These are phyloP conservation scores for Drosophila trichaetosa DNA, from an alignment of 2,888 invertebrate species.

Conservation along the genomic window DNA sequence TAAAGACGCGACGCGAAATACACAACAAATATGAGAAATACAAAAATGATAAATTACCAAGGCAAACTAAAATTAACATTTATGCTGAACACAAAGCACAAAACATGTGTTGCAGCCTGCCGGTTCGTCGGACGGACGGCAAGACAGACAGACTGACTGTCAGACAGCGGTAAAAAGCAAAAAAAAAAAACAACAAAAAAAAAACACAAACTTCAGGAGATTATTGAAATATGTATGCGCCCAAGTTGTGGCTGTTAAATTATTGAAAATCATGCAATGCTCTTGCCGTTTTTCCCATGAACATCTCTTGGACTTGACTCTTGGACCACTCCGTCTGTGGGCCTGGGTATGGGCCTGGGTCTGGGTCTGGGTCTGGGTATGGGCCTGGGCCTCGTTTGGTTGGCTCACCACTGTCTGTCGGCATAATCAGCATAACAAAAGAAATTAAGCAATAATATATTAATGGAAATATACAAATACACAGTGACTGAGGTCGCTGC, in stretches of 20 bases:
- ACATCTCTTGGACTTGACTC: conserved; percentile 51
- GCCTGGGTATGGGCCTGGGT: conserved; percentile 7
- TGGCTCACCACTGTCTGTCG: conserved; percentile 64
- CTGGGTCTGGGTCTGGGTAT: conserved; percentile 10
- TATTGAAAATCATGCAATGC: conserved; percentile 76
- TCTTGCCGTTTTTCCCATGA: conserved; percentile 76
- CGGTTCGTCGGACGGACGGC: conserved; percentile 16
- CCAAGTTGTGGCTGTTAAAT: conserved; percentile 71
- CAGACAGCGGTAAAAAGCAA: conserved; percentile 16
- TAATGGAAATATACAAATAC: conserved; percentile 75
- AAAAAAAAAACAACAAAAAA: background rate
- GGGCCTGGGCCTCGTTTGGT: conserved; percentile 43
- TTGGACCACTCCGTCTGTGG: conserved; percentile 20
- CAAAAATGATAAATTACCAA: conserved; percentile 80
- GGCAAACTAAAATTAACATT: conserved; percentile 79
- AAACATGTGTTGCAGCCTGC: conserved; percentile 51
- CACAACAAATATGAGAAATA: conserved; percentile 18
- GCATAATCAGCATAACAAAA: conserved; percentile 84
- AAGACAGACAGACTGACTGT: conserved; percentile 6
- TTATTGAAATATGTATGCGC: conserved; percentile 61
- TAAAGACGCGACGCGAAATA: conserved; percentile 62
- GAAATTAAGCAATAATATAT: conserved; percentile 84
- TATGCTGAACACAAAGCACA: conserved; percentile 55
- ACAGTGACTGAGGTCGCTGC: conserved; percentile 3
- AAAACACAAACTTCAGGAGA: conserved; percentile 26